Percentiles rank a stretch among this genome's conserved stretches.
phyloP scores from a whole-genome alignment of 2,113 vertebrate genomes.

The Colaptes auratus region DNA sequence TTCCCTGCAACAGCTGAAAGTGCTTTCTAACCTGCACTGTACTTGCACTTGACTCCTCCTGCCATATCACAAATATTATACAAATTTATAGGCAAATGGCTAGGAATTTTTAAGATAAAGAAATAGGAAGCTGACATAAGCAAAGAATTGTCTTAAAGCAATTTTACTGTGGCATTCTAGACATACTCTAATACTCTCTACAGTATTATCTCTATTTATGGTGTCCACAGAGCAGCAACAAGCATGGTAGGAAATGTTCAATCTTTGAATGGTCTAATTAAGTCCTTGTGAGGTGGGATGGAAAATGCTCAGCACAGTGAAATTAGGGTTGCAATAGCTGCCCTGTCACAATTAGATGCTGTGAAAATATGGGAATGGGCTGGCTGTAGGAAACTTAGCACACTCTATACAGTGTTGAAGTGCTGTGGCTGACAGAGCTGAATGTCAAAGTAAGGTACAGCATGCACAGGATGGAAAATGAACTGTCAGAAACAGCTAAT shows the following conservation, averaged over 20 bases:
- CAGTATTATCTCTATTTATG: background rate
- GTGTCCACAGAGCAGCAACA: background rate
- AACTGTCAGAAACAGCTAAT: background rate
- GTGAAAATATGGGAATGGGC: background rate
- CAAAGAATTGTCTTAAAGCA: background rate
- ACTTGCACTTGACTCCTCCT: background rate
- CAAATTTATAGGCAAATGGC: background rate
- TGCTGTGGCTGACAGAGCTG: background rate
- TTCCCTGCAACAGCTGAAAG: background rate
- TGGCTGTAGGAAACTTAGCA: background rate
- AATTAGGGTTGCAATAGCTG: background rate
- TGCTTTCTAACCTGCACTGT: background rate
- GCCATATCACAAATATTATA: accelerated
- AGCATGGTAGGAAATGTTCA: background rate
- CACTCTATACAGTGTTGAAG: background rate
- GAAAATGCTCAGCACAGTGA: background rate
- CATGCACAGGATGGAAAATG: background rate
- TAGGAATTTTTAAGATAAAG: background rate
- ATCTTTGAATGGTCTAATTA: background rate
- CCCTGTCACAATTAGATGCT: background rate
- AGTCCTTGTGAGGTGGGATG: background rate
- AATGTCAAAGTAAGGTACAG: background rate
- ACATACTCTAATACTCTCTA: background rate
- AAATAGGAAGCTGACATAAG: background rate
- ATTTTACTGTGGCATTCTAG: background rate